A percentile compares a stretch with the other conserved stretches of the same genome.
Evolutionary conservation across 2,113 vertebrate genomes (phyloP).

Genomic region (Probosciger aterrimus): DNA sequence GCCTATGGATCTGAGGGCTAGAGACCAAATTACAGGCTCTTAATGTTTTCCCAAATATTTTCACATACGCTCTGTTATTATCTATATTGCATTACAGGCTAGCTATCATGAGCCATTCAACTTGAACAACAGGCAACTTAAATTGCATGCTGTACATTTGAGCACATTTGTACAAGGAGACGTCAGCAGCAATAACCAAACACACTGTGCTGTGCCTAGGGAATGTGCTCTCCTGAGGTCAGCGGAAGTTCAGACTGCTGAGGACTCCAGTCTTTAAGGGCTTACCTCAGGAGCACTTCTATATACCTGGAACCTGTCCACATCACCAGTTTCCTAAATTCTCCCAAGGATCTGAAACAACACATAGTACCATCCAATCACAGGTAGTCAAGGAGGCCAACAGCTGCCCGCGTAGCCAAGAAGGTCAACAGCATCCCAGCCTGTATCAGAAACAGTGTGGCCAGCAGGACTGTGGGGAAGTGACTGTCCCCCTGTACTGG

Average conservation of each 20-base stretch:
- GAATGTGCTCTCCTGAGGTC: background rate
- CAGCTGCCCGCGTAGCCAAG: background rate
- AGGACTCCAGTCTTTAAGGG: background rate
- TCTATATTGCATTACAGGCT: slow-evolving; percentile 21
- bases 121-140: background rate
- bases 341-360: background rate
- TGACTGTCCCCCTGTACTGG: background rate
- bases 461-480: background rate
- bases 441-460: background rate
- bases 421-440: background rate
- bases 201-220: background rate
- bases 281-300: background rate
- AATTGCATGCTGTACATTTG: background rate
- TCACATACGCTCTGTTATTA: slow-evolving; percentile 37
- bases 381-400: background rate
- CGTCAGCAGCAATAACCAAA: rapidly evolving
- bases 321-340: background rate
- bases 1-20: background rate
- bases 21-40: slow-evolving; percentile 40
- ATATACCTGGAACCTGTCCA: background rate
- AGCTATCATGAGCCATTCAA: slow-evolving; percentile 20
- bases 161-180: background rate
- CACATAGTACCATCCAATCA: background rate
- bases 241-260: background rate
- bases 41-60: slow-evolving; percentile 29